Base-by-base conservation (phyloP, 2,113 vertebrate species). In the Tetraodon nigroviridis region DNA sequence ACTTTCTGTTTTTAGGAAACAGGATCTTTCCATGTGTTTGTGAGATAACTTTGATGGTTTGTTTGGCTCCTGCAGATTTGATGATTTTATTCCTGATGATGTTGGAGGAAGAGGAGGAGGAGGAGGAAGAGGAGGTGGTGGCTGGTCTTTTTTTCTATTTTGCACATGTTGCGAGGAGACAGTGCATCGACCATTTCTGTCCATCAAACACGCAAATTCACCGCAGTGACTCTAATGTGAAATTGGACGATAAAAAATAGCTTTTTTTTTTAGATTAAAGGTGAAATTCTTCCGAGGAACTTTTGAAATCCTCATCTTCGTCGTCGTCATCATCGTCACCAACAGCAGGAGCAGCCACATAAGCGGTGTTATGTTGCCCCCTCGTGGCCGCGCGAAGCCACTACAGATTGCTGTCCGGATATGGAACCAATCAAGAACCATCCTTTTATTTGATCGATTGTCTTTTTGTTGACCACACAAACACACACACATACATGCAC, bases 121-220 rank as follows among this genome's bases (percentile, higher is more conserved):
- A 73, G 40, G 64, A 74, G 29, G 46, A 32, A 15, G 66, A 78
- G 56, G 49, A 68, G 47, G 54, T 64, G 74, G 69, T 73, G 78
- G 79, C 80, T 84, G 82, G 71, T 89, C 83, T 85, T 89, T 85
- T 84, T 46, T 88, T 89, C 87, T 90, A 87, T 90, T 90, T 90
- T 91, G 89, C 91, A 91, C 90, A 90, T 88, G 87, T 90, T 84
- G 78, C 73, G 58, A 90, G 86, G 87, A 90, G 86, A 82, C 88
- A 81, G 89, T 91, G 89, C 88, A 91, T 89, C 78, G 81, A 88
- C 90, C 86, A 89, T 87, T 87, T 89, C 49, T 85, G 84, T 85
- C 86, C 78, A 79, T 77, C 79, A 66, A 46, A 72, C 71, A 85
- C 64, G 89, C 16, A 18, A 87, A 85, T 82, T 84, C 81, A 80